Conservation (phyloP, 92 coral and sea anemone species). For the Siderastrea siderea region DNA sequence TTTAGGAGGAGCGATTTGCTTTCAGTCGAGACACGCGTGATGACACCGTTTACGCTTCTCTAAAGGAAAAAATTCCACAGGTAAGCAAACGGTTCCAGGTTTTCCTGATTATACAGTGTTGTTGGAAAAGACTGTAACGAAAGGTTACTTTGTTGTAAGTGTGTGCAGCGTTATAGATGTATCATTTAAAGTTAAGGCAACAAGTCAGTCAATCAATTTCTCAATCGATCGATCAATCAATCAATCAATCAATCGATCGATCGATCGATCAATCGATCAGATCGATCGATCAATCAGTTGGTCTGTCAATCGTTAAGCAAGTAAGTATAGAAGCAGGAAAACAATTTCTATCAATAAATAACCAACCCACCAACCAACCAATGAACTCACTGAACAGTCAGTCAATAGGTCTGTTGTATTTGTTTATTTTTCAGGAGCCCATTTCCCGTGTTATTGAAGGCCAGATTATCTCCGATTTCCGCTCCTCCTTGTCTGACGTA, state of each 20-base stretch:
- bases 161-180: too few species aligned
- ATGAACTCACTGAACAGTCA: not conserved
- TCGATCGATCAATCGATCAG: too few species aligned
- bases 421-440: conserved; percentile 8
- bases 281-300: too few species aligned
- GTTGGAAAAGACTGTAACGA: not conserved
- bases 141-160: too few species aligned
- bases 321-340: too few species aligned
- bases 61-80: conserved; percentile 64
- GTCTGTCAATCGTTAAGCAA: too few species aligned
- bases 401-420: not conserved
- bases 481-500: conserved; percentile 68
- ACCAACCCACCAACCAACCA: not conserved
- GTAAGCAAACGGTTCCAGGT: conserved; percentile 1
- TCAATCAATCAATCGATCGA: too few species aligned
- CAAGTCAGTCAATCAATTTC: too few species aligned
- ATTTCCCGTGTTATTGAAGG: conserved; percentile 31
- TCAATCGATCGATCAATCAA: too few species aligned
- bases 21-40: conserved; percentile 77
- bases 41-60: conserved; percentile 61
- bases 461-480: conserved; percentile 62
- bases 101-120: not conserved
- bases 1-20: conserved; percentile 72
- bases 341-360: not conserved
- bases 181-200: too few species aligned